Conservation (phyloP, 2,888 invertebrate species). For the Hyppa rectilinea region DNA sequence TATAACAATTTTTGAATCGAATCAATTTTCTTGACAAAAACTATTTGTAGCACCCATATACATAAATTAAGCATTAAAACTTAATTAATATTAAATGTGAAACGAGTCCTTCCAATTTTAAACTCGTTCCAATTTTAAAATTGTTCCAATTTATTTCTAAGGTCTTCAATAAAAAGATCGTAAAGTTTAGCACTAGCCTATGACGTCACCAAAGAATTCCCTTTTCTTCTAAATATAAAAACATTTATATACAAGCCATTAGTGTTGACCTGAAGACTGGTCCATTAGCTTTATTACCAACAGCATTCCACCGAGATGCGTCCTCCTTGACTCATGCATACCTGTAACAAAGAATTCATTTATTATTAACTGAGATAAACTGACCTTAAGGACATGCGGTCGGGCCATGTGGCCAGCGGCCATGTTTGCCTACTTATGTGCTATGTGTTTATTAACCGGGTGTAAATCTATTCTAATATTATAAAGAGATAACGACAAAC, state of each 20-base stretch:
- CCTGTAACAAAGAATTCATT: conserved; percentile 85
- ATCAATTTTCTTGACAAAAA: no score
- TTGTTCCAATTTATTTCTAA: no score
- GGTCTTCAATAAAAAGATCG: no score
- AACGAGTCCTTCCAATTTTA: not conserved
- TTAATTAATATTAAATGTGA: not conserved
- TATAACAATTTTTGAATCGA: no score
- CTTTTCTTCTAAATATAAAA: conserved; percentile 48
- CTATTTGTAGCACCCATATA: no score
- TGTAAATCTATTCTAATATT: no score
- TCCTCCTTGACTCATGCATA: conserved; percentile 83
- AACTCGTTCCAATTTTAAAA: no score
- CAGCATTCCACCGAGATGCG: conserved; percentile 81
- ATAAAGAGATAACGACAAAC: no score
- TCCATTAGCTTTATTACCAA: conserved; percentile 66
- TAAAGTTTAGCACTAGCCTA: conserved; percentile 1
- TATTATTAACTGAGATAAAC: conserved; percentile 66
- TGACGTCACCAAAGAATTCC: conserved; percentile 57
- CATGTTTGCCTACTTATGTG: not conserved
- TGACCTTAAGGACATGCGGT: conserved; percentile 18
- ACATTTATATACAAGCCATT: conserved; percentile 49
- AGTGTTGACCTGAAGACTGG: conserved; percentile 67
- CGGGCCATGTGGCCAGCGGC: conserved; percentile 20
- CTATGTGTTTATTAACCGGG: not conserved
- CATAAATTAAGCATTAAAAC: no score